Conservation (phyloP, 1,140 invertebrate genomes). For the Tetragnatha versicolor region DNA sequence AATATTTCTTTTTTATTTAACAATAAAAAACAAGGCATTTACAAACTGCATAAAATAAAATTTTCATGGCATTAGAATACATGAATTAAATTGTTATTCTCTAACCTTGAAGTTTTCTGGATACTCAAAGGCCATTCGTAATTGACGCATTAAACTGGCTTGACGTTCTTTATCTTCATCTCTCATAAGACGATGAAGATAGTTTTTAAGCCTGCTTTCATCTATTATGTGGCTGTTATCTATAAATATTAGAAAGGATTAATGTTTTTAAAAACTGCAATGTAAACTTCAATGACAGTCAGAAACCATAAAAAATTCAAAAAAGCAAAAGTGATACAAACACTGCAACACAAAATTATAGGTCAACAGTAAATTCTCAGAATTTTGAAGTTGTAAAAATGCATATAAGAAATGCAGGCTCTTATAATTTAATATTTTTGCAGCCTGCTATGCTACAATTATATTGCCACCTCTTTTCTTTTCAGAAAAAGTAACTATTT, state of each 20-base stretch:
- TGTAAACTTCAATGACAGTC: no score
- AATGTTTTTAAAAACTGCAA: no score
- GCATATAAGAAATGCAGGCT: no score
- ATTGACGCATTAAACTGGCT: slow-evolving; percentile 58
- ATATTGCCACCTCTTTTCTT: no score
- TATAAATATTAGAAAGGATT: slow-evolving; percentile 7
- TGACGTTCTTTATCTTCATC: slow-evolving; percentile 61
- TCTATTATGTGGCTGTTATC: slow-evolving; percentile 62
- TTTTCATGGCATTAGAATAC: no score
- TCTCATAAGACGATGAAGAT: slow-evolving; percentile 59
- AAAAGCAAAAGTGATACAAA: not conserved
- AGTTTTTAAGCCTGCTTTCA: slow-evolving; percentile 60
- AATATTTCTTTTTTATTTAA: slow-evolving; percentile 46
- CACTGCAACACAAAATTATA: not conserved
- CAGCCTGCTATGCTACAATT: no score
- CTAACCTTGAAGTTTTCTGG: slow-evolving; percentile 60
- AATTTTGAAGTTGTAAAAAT: no score
- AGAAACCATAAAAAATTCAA: no score
- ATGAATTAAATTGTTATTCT: no score
- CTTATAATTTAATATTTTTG: no score
- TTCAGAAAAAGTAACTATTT: no score
- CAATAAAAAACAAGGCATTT: slow-evolving; percentile 30
- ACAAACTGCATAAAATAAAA: not conserved
- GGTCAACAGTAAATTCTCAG: not conserved
- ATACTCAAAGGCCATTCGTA: slow-evolving; percentile 59